Conservation (phyloP, 1,140 invertebrate species). For the honey bee (Apis mellifera) region Amel_HAv3.1 CM009941.2:7998001-7998500, state of each 20-base stretch:
- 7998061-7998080: background rate
- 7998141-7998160: constrained; percentile 19
- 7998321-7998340: too few species aligned
- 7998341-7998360: too few species aligned
- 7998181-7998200: constrained; percentile 22
- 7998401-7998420: too few species aligned
- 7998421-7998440: too few species aligned
- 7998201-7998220: constrained; percentile 2
- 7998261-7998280: constrained; percentile 21
- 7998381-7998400: too few species aligned
- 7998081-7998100: constrained; percentile 28
- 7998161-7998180: constrained; percentile 42
- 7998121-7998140: constrained; percentile 39
- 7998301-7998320: too few species aligned
- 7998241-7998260: background rate
- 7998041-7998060: constrained; percentile 10
- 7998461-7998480: too few species aligned
- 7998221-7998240: background rate
- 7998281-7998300: background rate
- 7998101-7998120: constrained; percentile 3
- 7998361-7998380: too few species aligned
- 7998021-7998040: constrained; percentile 34
- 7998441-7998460: too few species aligned
- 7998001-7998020: background rate
- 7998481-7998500: too few species aligned